Evolutionary conservation across 2,797 vertebrate genomes (phyloP), one percentile per base, ranked within the genome.

Genomic region (Pipistrellus pygmaeus): DNA sequence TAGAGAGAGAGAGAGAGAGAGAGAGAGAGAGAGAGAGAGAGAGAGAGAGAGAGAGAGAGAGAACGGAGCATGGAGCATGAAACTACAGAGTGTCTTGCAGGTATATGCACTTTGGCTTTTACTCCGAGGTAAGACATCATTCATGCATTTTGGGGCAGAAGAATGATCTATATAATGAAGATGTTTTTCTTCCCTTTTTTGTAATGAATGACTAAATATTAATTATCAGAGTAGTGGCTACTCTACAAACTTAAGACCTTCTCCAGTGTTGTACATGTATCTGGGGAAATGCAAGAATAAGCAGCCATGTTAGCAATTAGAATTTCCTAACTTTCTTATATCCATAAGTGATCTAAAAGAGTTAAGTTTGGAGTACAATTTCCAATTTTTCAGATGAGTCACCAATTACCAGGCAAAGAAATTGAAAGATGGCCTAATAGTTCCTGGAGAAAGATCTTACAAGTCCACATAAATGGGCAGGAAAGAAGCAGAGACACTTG

Each of bases 301-400:
- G 8, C 0, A 38, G 23, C 48, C 5, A 11, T 5, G 7, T 21
- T 18, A 20, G n/a, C 30, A 32, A 55, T 66, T 25, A n/a, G 48
- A 81, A 87, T 38, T 69, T 88, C 62, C 53, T 38, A 68, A 46
- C 23, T 82, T 86, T 32, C 51, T 71, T 69, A 64, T 20, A 48
- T 76, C 18, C 35, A 32, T 81, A 85, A 92, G 48, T 53, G 85
- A 60, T 73, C 17, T 8, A 12, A 46, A 72, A 80, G 32, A 86
- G 17, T 68, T 71, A 68, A 55, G 41, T 57, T 64, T 93, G 68
- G 57, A 10, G 55, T n/a, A 51, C 1, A 38, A 9, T 66, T 92
- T 53, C 15, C 57, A 92, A 66, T 82, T 71, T 82, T 92, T 73
- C 57, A 84, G 25, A 66, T 69, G 77, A 94, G 27, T 92, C 55